Percentiles rank a stretch among this genome's conserved stretches.
These are phyloP conservation scores for Dryobates pubescens DNA, from an alignment of 2,797 vertebrate species.

Conservation along the genomic window DNA sequence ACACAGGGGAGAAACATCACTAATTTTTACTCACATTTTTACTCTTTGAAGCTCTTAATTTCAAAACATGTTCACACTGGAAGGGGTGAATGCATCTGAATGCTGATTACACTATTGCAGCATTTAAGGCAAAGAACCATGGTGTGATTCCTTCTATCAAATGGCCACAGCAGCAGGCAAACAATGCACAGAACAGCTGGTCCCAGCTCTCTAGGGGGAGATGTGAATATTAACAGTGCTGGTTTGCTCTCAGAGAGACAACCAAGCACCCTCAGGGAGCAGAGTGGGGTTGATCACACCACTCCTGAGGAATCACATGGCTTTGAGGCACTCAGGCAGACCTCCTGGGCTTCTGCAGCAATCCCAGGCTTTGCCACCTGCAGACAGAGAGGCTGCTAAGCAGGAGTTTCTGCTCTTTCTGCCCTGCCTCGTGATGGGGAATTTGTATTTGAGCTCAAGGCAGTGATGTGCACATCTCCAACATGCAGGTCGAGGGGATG, in stretches of 20 bases:
- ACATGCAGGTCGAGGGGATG: not conserved
- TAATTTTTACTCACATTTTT: constrained; percentile 54
- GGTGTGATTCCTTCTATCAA: constrained; percentile 52
- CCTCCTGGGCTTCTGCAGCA: not conserved
- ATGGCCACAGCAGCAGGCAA: constrained; percentile 38
- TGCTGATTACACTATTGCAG: constrained; percentile 50
- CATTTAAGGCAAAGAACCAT: constrained; percentile 47
- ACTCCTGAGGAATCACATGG: not conserved
- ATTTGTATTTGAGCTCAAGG: not conserved
- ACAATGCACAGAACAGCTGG: constrained; percentile 38
- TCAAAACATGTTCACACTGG: constrained; percentile 32
- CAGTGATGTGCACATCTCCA: not conserved
- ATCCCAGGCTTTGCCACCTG: not conserved
- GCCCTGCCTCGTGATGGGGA: not conserved
- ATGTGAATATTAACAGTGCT: constrained; percentile 13
- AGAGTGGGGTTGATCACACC: not conserved
- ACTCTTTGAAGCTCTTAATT: constrained; percentile 56
- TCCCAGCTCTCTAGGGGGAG: constrained; percentile 27
- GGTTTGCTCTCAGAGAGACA: constrained; percentile 26
- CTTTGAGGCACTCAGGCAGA: not conserved
- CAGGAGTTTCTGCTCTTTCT: not conserved
- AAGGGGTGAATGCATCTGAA: constrained; percentile 46
- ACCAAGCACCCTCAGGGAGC: not conserved
- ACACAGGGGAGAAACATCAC: constrained; percentile 55
- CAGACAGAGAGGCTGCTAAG: not conserved